phyloP scores from a whole-genome alignment of 2,113 vertebrate genomes.

The Sinocyclocheilus rhinocerous region DNA sequence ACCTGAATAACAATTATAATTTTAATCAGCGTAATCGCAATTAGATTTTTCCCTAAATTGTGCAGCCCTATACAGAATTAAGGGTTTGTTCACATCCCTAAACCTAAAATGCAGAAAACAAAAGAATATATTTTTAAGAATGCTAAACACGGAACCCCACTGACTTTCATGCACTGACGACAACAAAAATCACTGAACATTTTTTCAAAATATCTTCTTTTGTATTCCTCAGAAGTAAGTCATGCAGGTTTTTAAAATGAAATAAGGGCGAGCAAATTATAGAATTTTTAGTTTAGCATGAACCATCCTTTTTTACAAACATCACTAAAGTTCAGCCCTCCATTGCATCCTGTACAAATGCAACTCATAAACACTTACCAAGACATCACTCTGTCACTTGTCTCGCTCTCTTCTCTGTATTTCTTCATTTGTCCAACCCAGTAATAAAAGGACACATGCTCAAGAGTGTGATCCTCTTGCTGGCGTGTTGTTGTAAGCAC shows the following conservation, averaged over 20 bases:
- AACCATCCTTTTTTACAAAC: not conserved
- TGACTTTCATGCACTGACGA: not conserved
- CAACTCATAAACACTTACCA: not conserved
- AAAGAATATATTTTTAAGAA: not conserved
- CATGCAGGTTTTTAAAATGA: not conserved
- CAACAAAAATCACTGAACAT: not conserved
- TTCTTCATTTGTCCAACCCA: conserved; percentile 24
- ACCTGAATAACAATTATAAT: too few relatives aligned
- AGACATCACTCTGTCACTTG: not conserved
- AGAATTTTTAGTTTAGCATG: not conserved
- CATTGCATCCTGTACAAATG: not conserved
- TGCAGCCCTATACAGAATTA: not conserved
- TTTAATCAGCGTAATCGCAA: too few relatives aligned
- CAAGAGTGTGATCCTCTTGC: conserved; percentile 26
- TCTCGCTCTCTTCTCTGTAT: not conserved
- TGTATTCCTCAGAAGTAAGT: not conserved
- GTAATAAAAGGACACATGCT: not conserved
- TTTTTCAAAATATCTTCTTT: not conserved
- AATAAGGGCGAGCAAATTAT: not conserved
- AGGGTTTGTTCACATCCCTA: too few relatives aligned
- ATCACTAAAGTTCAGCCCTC: not conserved
- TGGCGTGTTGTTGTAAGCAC: conserved; percentile 1
- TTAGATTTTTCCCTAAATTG: not conserved
- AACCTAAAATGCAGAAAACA: not conserved
- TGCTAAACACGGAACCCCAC: not conserved